Evolutionary conservation across 2,888 invertebrate genomes (phyloP), one percentile per base, ranked within the genome.

Genomic region (Agonopterix alstromeriana): DNA sequence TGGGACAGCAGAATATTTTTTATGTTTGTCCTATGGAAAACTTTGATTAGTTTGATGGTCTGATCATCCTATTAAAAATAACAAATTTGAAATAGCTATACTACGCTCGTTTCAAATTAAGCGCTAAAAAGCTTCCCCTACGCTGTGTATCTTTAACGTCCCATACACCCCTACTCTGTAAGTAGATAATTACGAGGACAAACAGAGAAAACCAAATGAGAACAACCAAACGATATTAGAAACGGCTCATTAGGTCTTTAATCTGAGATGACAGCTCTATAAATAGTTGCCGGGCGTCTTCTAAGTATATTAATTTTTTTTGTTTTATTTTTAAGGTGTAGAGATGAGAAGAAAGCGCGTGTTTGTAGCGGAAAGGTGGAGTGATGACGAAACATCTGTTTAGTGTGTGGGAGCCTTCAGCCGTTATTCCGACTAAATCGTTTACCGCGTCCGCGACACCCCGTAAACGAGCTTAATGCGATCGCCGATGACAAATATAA

Each of bases 221-320:
- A 68, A 73, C 77, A 70, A 75, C 76, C 77, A 72, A 67, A 80
- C 80, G 67, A 76, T 80, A 82, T 83, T 77, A 76, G 82, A 82
- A 79, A 77, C 85, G 83, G 75, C 82, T 87, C 86, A 86, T 86
- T 87, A 86, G 80, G 74, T 82, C 66, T 81, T 81, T 84, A 85
- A 86, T 76, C 71, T 71, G 70, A 79, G 71, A 78, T 85, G 87
- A 86, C 86, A 85, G 76, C 65, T 80, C 82, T 74, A 81, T 80
- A 84, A 82, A 84, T 86, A 85, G 77, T 58, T 58, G 63, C 63
- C 72, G 65, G 62, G 56, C 65, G 67, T 70, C 69, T 70, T 65
- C 65, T 65, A 57, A 67, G 63, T 68, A 40, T 71, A 72, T 17
- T 73, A 75, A 63, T 67, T 62, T 61, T 70, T 71, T n/a, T 70